Base-by-base conservation (phyloP, 2,888 invertebrate species). In the Hybos culiciformis region DNA sequence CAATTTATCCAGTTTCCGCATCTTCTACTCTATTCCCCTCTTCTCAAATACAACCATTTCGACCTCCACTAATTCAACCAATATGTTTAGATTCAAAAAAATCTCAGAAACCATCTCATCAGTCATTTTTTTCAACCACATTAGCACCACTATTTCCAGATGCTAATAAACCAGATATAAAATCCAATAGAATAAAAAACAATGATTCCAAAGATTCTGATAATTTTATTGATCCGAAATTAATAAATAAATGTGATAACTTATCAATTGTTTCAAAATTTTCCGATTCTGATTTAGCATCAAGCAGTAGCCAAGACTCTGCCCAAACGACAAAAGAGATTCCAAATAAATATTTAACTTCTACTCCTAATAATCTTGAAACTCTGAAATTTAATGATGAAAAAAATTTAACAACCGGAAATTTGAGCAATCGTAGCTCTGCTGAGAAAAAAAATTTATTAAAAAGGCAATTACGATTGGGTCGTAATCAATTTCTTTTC, bases 211-310 rank as follows among this genome's bases (percentile, higher is more conserved):
- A 43, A 37, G 46, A 41, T 49, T 69, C 68, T 34, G 49, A 49
- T 19, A 68, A 72, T 60, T 56, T 69, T 64, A 65, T 74, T 63
- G 67, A 75, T 51, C 73, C 75, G 9, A 74, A 72, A 52, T 67
- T 80, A 45, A 80, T 80, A 45, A 80, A 81, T 60, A 76, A 77
- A 63, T 77, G 75, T 59, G 80, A 80, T 60, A 79, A 80, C 65
- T 66, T 80, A 39, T n/a, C n/a, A n/a, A n/a, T n/a, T n/a, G n/a
- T n/a, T n/a, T n/a, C 69, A 49, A 71, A 69, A 20, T 66, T 71
- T 51, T 45, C 46, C 5, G 48, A 48, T 23, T 40, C 44, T 17
- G 48, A 49, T 23, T 15, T 39, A 11, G 45, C 43, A 8, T 39
- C 45, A 9, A 32, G 32, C 15, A 45, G 48, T 32, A 48, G 48